phyloP scores from a whole-genome alignment of 2,888 invertebrate species.

The Melinaea marsaeus region DNA sequence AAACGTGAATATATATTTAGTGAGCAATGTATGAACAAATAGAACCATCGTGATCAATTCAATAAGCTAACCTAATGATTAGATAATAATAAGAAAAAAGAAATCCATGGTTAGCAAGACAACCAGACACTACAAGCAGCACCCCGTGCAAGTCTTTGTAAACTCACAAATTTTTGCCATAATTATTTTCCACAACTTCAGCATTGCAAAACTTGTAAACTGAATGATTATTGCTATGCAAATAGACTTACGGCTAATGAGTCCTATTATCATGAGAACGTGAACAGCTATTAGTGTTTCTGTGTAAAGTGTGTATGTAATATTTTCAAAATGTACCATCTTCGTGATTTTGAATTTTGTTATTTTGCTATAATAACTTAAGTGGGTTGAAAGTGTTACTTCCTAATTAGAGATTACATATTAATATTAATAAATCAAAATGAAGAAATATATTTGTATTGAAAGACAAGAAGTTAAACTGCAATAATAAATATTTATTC shows the following conservation, averaged over 20 bases:
- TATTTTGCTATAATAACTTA: conserved; percentile 26
- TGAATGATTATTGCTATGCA: conserved; percentile 48
- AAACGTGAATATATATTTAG: not conserved
- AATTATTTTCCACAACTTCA: conserved; percentile 63
- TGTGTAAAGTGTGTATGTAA: conserved; percentile 46
- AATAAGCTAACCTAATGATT: no score
- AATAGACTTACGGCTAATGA: conserved; percentile 53
- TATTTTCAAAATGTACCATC: conserved; percentile 32
- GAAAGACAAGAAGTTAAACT: no score
- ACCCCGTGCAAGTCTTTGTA: conserved; percentile 5
- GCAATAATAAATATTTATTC: no score
- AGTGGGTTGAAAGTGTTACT: conserved; percentile 19
- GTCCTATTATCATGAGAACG: conserved; percentile 51
- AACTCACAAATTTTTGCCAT: conserved; percentile 57
- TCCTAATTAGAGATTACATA: not conserved
- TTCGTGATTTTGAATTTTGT: conserved; percentile 12
- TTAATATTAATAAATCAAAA: not conserved
- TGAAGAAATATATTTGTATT: no score
- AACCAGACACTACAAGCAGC: no score
- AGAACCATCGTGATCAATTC: no score
- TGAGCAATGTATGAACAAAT: no score
- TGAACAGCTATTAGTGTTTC: conserved; percentile 56
- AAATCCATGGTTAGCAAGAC: no score
- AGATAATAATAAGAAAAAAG: no score
- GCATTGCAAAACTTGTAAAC: conserved; percentile 43